A percentile compares a stretch with the other conserved stretches of the same genome.
Evolutionary conservation across 2,888 invertebrate species (phyloP).

Genomic region (Ornithoptera alexandrae): DNA sequence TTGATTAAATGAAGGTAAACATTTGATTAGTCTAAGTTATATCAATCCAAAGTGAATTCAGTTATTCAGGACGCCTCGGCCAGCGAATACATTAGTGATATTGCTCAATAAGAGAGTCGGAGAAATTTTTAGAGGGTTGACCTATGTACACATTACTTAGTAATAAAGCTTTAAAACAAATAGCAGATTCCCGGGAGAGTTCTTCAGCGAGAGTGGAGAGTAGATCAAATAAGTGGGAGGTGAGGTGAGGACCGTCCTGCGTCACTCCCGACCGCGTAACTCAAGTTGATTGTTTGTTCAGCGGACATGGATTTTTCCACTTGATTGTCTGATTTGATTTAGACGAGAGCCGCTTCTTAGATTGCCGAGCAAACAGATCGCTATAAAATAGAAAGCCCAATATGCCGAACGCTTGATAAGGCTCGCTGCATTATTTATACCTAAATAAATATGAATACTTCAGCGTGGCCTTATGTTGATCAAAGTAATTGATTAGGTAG

Average conservation of each 20-base stretch:
- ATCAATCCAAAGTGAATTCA: slow-evolving; percentile 26
- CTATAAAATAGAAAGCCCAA: slow-evolving; percentile 47
- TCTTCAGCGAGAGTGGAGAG: slow-evolving; percentile 47
- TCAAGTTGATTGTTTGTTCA: slow-evolving; percentile 77
- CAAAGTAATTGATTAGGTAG: neutral
- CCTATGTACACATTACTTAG: slow-evolving; percentile 80
- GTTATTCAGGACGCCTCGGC: slow-evolving; percentile 8
- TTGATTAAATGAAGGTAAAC: slow-evolving; percentile 16
- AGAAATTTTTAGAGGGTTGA: slow-evolving; percentile 75
- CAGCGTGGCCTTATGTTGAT: neutral
- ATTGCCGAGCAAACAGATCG: slow-evolving; percentile 53
- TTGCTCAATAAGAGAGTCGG: slow-evolving; percentile 63
- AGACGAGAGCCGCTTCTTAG: slow-evolving; percentile 60
- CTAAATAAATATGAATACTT: slow-evolving; percentile 23
- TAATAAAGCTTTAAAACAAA: slow-evolving; percentile 80
- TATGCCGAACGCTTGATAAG: slow-evolving; percentile 22
- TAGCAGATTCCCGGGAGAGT: slow-evolving; percentile 58
- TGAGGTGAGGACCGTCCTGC: slow-evolving; percentile 58
- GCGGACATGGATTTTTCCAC: slow-evolving; percentile 78
- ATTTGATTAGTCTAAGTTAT: slow-evolving; percentile 16
- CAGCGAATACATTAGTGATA: slow-evolving; percentile 62
- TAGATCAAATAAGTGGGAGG: slow-evolving; percentile 63
- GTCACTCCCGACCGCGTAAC: slow-evolving; percentile 69
- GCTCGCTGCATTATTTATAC: neutral
- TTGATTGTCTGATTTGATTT: slow-evolving; percentile 80